Evolutionary conservation across 2,888 invertebrate species (phyloP), one percentile per base, ranked within the genome.

Genomic region (Nysson spinosus): DNA sequence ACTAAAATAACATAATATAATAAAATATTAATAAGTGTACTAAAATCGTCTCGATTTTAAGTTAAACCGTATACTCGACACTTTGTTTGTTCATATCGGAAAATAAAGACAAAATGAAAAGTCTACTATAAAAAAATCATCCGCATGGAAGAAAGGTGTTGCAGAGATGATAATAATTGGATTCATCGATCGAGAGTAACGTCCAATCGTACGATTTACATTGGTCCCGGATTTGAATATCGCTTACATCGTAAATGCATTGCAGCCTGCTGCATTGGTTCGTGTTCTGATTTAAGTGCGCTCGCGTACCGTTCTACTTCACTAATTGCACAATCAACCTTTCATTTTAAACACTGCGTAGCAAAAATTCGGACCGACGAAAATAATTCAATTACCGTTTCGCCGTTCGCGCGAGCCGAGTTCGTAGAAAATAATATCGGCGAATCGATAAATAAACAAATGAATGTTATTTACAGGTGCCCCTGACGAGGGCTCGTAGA

Each of bases 151-250:
- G 4, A 9, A 16, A 35, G 35, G 17, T 37, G 12, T 12, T 19
- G 26, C 14, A 19, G 34, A 19, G 16, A 28, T 42, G 5, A n/a
- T 14, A 19, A 12, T 26, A 50, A 50, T 57, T 50, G 50, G 42
- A 57, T 51, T 26, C 30, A 57, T 57, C 57, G 57, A 50, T 42
- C 32, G 42, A 7, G 22, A 30, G 34, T 35, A 34, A 43, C 42
- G 20, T 42, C 44, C 34, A 26, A 35, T 22, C 35, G 35, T 58
- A 39, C 43, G 51, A 58, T 58, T 58, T 58, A 39, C 51, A 51
- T 58, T 40, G 24, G 4, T 12, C 19, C 11, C 37, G 26, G 12
- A 4, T 14, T 14, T 14, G 34, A 34, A 14, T 14, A 34, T 34
- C 14, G 14, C 34, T 14, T 14, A 14, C 12, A 34, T 5, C 14